Evolutionary conservation across 2,888 invertebrate species (phyloP).

Genomic region (Dicyrtoma fusca): DNA sequence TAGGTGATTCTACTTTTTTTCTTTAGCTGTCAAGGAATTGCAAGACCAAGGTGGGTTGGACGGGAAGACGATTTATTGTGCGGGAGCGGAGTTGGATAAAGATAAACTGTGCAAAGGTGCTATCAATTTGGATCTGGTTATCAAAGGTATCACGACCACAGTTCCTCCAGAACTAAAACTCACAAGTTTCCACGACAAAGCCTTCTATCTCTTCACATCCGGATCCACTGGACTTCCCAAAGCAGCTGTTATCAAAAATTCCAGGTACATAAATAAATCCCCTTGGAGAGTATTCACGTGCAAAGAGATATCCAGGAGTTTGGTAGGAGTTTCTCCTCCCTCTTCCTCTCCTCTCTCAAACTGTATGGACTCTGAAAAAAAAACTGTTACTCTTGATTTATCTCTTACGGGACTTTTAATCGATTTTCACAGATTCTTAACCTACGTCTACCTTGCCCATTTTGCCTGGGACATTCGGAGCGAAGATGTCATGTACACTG

Average conservation of each 20-base stretch:
- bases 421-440: conserved; percentile 42
- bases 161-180: conserved; percentile 4
- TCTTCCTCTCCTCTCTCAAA: too few species aligned
- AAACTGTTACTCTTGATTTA: too few species aligned
- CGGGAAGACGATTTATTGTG: conserved; percentile 14
- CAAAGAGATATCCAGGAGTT: too few species aligned
- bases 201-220: conserved; percentile 96
- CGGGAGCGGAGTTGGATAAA: neutral
- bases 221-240: conserved; percentile 85
- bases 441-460: conserved; percentile 43
- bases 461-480: conserved; percentile 67
- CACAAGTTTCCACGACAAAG: conserved; percentile 72
- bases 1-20: too few species aligned
- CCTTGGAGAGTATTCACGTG: too few species aligned
- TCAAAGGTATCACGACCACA: conserved; percentile 6
- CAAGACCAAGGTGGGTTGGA: conserved; percentile 29
- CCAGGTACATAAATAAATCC: conserved; percentile 35
- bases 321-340: too few species aligned
- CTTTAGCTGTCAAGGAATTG: conserved; percentile 41
- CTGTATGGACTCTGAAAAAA: too few species aligned
- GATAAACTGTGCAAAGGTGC: conserved; percentile 21
- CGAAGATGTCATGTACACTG: conserved; percentile 83
- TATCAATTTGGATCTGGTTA: conserved; percentile 6
- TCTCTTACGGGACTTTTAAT: too few species aligned
- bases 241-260: conserved; percentile 53